Evolutionary conservation across 2,888 invertebrate species (phyloP).

Genomic region (Torymus tubicola): DNA sequence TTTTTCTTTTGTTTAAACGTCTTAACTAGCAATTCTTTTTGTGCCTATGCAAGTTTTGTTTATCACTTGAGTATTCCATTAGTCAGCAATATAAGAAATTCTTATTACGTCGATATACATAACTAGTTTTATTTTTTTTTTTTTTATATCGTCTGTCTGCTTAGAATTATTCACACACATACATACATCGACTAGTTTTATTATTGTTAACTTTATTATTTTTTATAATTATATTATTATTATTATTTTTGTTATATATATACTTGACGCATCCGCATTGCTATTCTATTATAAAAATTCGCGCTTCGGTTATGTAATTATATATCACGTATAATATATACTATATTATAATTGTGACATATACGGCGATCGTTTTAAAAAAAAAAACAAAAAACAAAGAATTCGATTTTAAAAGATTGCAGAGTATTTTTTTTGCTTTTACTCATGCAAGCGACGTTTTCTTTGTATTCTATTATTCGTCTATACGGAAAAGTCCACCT

Average conservation of each 20-base stretch:
- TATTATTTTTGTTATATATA: background rate
- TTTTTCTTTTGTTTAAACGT: conserved; percentile 15
- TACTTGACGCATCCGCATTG: conserved; percentile 15
- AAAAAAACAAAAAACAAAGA: conserved; percentile 20
- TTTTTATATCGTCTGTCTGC: background rate
- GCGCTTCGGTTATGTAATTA: background rate
- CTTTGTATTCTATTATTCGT: background rate
- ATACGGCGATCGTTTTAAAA: conserved; percentile 30
- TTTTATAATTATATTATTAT: no score
- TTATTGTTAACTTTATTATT: no score
- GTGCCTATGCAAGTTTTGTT: conserved; percentile 66
- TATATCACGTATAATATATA: background rate
- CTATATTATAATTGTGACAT: conserved; percentile 1
- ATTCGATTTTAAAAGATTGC: conserved; percentile 18
- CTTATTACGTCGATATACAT: conserved; percentile 19
- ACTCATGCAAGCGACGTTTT: conserved; percentile 10
- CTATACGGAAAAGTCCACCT: conserved; percentile 13
- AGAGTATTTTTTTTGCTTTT: background rate
- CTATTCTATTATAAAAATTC: conserved; percentile 47
- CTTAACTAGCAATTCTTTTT: conserved; percentile 71
- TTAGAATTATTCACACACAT: conserved; percentile 23
- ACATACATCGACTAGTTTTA: conserved; percentile 30
- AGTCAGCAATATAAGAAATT: conserved; percentile 41
- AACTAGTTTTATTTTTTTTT: conserved; percentile 14
- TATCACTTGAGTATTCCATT: conserved; percentile 49